These are phyloP conservation scores for Drosophila biarmipes DNA, from an alignment of 1,140 invertebrate species.

Conservation along the genomic window DNA sequence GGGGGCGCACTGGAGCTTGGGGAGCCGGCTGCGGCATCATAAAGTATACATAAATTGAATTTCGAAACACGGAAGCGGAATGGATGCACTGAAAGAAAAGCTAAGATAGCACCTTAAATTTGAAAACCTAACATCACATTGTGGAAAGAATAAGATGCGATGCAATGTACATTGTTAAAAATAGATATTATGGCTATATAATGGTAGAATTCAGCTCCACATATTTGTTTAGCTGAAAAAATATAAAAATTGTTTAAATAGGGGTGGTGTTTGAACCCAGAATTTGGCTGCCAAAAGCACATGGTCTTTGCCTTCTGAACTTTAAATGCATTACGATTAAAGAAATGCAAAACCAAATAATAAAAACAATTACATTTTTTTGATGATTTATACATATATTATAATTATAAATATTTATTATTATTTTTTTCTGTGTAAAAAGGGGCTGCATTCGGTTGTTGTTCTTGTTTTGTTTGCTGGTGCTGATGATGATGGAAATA, in stretches of 20 bases:
- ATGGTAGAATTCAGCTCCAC: too few relatives aligned
- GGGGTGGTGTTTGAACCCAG: background rate
- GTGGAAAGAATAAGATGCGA: too few relatives aligned
- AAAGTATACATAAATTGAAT: slow-evolving; percentile 81
- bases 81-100: slow-evolving; percentile 11
- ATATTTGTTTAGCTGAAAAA: background rate
- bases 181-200: too few relatives aligned
- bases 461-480: slow-evolving; percentile 46
- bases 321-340: background rate
- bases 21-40: slow-evolving; percentile 61
- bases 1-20: slow-evolving; percentile 23
- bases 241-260: background rate
- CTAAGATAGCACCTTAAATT: background rate
- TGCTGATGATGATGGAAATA: slow-evolving; percentile 48
- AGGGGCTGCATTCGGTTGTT: slow-evolving; percentile 41
- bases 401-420: too few relatives aligned
- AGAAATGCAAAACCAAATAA: background rate
- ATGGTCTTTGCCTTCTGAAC: too few relatives aligned
- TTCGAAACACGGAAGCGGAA: slow-evolving; percentile 77
- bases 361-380: too few relatives aligned
- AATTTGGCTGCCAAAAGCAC: background rate
- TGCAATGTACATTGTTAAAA: too few relatives aligned
- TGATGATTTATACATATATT: too few relatives aligned
- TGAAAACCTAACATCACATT: too few relatives aligned
- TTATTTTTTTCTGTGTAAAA: slow-evolving; percentile 9